Evolutionary conservation across 2,113 vertebrate genomes (phyloP).

Genomic region (Brachirus orientalis): DNA sequence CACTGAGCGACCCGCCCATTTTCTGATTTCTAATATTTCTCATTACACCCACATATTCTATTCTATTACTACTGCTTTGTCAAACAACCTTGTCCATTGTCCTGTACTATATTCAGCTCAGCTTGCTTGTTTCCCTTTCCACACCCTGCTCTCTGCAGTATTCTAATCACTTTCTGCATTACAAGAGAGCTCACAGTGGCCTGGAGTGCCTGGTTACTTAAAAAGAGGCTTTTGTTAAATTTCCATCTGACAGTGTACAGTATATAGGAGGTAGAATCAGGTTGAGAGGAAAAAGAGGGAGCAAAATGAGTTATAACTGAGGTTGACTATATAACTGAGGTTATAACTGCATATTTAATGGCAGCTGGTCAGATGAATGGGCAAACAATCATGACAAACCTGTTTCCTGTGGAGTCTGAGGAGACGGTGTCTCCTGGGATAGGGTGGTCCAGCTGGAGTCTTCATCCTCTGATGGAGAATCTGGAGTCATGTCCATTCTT

Average conservation of each 20-base stretch:
- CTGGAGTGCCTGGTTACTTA: slow-evolving; percentile 45
- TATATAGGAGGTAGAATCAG: slow-evolving; percentile 22
- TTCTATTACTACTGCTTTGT: slow-evolving; percentile 13
- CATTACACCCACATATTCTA: slow-evolving; percentile 5
- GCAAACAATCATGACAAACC: slow-evolving; percentile 76
- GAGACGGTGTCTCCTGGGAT: slow-evolving; percentile 93
- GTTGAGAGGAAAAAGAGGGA: background rate
- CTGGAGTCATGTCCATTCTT: slow-evolving; percentile 88
- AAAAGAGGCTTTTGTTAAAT: slow-evolving; percentile 38
- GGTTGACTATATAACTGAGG: too few species aligned
- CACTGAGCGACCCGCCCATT: slow-evolving; percentile 9
- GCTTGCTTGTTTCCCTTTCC: slow-evolving; percentile 1
- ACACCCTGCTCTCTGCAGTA: slow-evolving; percentile 37
- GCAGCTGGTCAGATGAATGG: slow-evolving; percentile 22
- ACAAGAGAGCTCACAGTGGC: slow-evolving; percentile 24
- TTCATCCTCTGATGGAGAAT: slow-evolving; percentile 92
- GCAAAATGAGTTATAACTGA: slow-evolving; percentile 26
- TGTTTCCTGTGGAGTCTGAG: slow-evolving; percentile 89
- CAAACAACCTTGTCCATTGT: slow-evolving; percentile 11
- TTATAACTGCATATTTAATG: slow-evolving; percentile 27
- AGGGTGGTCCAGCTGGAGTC: slow-evolving; percentile 98
- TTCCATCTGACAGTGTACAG: slow-evolving; percentile 56
- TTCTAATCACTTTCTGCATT: slow-evolving; percentile 40
- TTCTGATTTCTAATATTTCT: slow-evolving; percentile 15
- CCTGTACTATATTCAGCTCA: background rate